These are phyloP conservation scores for Syngnathoides biaculeatus DNA, from an alignment of 2,113 vertebrate species.

Conservation along the genomic window DNA sequence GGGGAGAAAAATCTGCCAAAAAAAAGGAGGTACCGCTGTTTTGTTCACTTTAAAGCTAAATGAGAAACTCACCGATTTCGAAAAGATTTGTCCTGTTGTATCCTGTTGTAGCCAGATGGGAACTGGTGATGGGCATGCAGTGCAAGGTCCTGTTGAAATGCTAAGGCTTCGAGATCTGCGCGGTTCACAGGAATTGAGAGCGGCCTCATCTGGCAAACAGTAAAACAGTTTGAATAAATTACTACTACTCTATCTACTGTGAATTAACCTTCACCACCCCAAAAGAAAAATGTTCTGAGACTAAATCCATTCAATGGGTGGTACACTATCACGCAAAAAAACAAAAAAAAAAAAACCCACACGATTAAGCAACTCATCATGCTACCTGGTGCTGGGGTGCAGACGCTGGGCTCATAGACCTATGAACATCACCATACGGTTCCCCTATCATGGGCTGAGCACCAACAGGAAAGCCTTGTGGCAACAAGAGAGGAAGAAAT, in stretches of 20 bases:
- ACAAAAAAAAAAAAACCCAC: too few relatives aligned
- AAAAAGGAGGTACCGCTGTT: not conserved
- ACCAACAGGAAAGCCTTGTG: slow-evolving; percentile 79
- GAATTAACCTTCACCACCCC: not conserved
- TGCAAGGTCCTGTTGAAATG: slow-evolving; percentile 85
- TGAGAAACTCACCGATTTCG: slow-evolving; percentile 77
- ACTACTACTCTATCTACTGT: not conserved
- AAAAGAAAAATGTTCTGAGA: not conserved
- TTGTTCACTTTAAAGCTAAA: not conserved
- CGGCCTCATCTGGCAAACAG: slow-evolving; percentile 77
- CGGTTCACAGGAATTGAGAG: slow-evolving; percentile 80
- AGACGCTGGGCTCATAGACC: slow-evolving; percentile 81
- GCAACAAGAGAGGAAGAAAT: not conserved
- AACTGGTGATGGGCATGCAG: slow-evolving; percentile 81
- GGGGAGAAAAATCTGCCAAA: too few relatives aligned
- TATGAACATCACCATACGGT: slow-evolving; percentile 82
- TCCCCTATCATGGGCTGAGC: slow-evolving; percentile 81
- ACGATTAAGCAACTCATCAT: not conserved
- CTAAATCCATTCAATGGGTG: not conserved
- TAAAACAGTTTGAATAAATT: not conserved
- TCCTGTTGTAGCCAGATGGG: slow-evolving; percentile 83
- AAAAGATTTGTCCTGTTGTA: slow-evolving; percentile 83
- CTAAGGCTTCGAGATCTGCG: slow-evolving; percentile 82
- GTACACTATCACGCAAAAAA: not conserved
- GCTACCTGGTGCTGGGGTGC: slow-evolving; percentile 64